Conservation (phyloP, 2,797 vertebrate genomes). For the Phrynocephalus vlangalii region DNA sequence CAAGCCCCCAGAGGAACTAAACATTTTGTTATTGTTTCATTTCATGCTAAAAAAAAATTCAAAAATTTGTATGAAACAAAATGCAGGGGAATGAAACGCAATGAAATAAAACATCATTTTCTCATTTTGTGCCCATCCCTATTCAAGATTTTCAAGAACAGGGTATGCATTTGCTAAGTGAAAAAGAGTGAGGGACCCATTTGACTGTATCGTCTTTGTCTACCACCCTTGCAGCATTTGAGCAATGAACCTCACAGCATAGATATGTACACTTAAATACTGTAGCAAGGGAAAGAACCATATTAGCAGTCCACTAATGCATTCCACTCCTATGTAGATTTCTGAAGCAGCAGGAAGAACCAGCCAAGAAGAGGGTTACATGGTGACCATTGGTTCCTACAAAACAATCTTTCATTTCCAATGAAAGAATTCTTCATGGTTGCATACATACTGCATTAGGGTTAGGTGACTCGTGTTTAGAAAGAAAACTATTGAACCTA, state of each 20-base stretch:
- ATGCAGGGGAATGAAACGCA: no score
- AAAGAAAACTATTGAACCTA: no score
- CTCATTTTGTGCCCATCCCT: no score
- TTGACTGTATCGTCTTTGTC: neutral
- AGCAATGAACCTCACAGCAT: neutral
- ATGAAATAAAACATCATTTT: no score
- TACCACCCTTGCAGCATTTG: neutral
- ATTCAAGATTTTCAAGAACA: no score
- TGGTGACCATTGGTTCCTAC: neutral
- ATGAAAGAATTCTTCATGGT: neutral
- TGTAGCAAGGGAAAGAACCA: neutral
- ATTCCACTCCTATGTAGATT: neutral
- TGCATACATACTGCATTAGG: neutral
- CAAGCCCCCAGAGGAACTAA: no score
- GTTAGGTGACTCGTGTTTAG: no score
- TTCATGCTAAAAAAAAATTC: no score
- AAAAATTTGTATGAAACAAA: no score
- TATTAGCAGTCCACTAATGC: neutral
- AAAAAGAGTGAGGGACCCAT: neutral
- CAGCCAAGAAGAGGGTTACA: neutral
- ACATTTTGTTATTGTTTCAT: no score
- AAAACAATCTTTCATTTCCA: neutral
- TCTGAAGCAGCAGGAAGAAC: neutral
- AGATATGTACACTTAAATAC: neutral
- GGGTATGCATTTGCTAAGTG: neutral